phyloP scores from a whole-genome alignment of 2,113 vertebrate species.

The Aptenodytes patagonicus region DNA sequence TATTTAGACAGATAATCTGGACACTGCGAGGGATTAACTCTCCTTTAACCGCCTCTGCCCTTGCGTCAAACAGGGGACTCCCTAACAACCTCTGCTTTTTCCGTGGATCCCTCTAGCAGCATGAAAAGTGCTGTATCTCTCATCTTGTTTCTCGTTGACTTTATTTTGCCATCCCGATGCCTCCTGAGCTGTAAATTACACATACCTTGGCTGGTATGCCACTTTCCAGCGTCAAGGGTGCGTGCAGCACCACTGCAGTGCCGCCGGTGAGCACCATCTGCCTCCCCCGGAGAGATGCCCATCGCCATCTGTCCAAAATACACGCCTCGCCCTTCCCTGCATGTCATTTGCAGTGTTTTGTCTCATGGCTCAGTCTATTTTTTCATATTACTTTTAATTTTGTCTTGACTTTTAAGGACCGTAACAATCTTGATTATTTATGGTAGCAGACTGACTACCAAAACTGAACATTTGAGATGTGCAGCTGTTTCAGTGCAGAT shows the following conservation, averaged over 20 bases:
- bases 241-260: neutral
- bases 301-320: neutral
- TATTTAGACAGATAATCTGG: neutral
- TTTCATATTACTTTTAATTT: neutral
- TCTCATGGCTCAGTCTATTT: neutral
- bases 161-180: neutral
- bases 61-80: neutral
- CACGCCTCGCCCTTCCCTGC: rapidly evolving
- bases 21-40: neutral
- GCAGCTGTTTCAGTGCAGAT: neutral
- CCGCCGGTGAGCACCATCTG: rapidly evolving
- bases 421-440: no score
- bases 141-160: no score
- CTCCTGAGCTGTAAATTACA: neutral
- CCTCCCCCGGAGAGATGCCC: neutral
- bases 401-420: neutral
- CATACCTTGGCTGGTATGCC: neutral
- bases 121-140: rapidly evolving
- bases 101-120: neutral
- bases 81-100: no score
- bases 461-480: neutral
- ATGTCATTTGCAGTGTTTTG: rapidly evolving
- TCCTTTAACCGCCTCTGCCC: neutral
- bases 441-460: neutral
- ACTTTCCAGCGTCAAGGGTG: rapidly evolving